Conservation (phyloP, 2,888 invertebrate species). For the Amiota mariae region DNA sequence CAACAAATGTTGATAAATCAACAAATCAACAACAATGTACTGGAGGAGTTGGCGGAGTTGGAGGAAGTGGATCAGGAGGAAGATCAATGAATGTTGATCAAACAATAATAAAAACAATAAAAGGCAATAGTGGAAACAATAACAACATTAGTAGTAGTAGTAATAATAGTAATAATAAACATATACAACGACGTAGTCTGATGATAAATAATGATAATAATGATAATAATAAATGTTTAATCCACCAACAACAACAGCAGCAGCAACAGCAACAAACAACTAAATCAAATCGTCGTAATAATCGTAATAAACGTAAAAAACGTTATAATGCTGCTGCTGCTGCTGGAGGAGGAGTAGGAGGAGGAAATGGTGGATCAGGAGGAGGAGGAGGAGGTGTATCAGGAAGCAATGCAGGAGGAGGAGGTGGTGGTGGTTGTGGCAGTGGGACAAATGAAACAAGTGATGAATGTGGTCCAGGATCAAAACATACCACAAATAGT, state of each 20-base stretch:
- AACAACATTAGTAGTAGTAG: background rate
- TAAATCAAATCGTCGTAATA: slow-evolving; percentile 66
- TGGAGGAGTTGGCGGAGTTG: slow-evolving; percentile 64
- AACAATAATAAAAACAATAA: too few species aligned
- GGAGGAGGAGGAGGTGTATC: background rate
- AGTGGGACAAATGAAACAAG: slow-evolving; percentile 52
- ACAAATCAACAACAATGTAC: slow-evolving; percentile 52
- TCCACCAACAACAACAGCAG: slow-evolving; percentile 40
- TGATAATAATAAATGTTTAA: slow-evolving; percentile 28
- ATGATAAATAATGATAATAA: slow-evolving; percentile 29
- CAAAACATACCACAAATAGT: slow-evolving; percentile 54
- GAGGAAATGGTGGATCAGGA: slow-evolving; percentile 24
- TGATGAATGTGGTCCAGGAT: slow-evolving; percentile 60
- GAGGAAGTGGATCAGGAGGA: background rate
- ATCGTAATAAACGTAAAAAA: slow-evolving; percentile 69
- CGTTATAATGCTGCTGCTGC: slow-evolving; percentile 40
- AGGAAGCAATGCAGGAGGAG: too few species aligned
- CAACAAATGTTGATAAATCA: slow-evolving; percentile 50
- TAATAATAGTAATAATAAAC: slow-evolving; percentile 40
- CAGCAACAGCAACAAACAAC: slow-evolving; percentile 50
- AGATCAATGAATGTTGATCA: too few species aligned
- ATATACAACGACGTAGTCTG: slow-evolving; percentile 31
- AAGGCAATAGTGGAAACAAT: too few species aligned
- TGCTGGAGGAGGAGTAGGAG: background rate
- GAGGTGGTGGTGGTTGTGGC: slow-evolving; percentile 47